Evolutionary conservation across 1,140 invertebrate species (phyloP).

Genomic region (Euwallacea fornicatus): DNA sequence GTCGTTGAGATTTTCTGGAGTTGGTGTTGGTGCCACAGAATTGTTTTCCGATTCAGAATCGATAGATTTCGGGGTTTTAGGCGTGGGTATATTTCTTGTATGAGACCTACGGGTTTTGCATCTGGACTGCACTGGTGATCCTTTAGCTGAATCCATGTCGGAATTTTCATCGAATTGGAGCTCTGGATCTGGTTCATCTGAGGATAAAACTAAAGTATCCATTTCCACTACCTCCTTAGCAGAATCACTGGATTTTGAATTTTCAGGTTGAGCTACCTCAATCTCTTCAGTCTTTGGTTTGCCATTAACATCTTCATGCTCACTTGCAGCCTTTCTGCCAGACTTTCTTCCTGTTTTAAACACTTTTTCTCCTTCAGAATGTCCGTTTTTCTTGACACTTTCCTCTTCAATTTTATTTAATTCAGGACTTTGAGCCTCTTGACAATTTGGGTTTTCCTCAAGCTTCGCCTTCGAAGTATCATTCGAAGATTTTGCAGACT

Average conservation of each 20-base stretch:
- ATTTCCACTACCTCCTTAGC: conserved; percentile 40
- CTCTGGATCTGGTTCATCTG: conserved; percentile 49
- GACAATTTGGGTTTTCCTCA: conserved; percentile 20
- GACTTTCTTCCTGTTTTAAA: background rate
- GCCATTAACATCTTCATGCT: background rate
- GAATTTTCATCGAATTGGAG: conserved; percentile 51
- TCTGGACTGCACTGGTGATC: conserved; percentile 46
- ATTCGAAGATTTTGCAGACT: conserved; percentile 12
- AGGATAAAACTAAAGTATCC: conserved; percentile 45
- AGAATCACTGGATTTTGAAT: background rate
- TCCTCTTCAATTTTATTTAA: background rate
- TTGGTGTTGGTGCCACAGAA: conserved; percentile 18
- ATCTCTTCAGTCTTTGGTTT: background rate
- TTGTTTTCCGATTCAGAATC: conserved; percentile 35
- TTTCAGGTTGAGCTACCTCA: conserved; percentile 7
- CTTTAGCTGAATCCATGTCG: conserved; percentile 48
- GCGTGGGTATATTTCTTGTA: conserved; percentile 50
- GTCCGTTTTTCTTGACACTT: background rate
- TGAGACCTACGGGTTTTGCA: conserved; percentile 50
- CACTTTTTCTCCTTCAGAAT: background rate
- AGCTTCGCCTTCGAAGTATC: background rate
- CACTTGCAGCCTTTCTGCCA: background rate
- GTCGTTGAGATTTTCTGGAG: conserved; percentile 34
- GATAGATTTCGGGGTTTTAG: conserved; percentile 49
- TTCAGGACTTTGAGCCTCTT: conserved; percentile 5